A percentile compares a stretch with the other conserved stretches of the same genome.
Conservation (phyloP, 1,140 invertebrate species). For the Drosophila prosaltans region DNA sequence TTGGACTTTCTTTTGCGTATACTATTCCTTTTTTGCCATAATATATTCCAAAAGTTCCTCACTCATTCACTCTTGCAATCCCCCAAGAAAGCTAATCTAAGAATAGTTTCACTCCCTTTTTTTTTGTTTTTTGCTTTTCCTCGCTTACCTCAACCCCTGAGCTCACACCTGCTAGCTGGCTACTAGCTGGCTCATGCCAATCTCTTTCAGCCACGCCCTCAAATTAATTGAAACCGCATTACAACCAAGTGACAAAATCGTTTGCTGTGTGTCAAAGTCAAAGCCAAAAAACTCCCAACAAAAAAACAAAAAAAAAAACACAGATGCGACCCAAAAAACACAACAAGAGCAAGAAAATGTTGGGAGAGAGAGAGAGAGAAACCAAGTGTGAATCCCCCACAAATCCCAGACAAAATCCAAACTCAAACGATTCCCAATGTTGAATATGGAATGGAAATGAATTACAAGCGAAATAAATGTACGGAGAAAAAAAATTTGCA, state of each 20-base stretch:
- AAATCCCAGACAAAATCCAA: conserved; percentile 68
- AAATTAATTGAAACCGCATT: conserved; percentile 77
- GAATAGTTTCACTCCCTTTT: neutral
- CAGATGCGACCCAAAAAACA: conserved; percentile 67
- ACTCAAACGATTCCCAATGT: conserved; percentile 47
- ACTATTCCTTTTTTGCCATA: no score
- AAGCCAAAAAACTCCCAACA: conserved; percentile 32
- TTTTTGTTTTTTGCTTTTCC: neutral
- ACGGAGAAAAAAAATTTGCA: conserved; percentile 58
- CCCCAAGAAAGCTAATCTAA: conserved; percentile 14
- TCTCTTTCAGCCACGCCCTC: conserved; percentile 50
- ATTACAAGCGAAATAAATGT: conserved; percentile 80
- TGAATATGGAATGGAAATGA: conserved; percentile 81
- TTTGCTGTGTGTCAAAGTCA: conserved; percentile 51
- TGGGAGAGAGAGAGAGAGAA: neutral
- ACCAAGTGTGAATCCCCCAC: conserved; percentile 53
- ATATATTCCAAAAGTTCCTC: no score
- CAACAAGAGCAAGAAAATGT: conserved; percentile 39
- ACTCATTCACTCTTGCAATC: conserved; percentile 10
- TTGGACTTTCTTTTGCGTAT: no score
- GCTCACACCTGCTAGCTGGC: conserved; percentile 13
- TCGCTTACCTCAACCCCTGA: conserved; percentile 11
- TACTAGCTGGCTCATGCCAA: conserved; percentile 7
- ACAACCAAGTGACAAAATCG: conserved; percentile 59
- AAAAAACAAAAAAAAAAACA: conserved; percentile 43